These are phyloP conservation scores for Pavo muticus DNA, from an alignment of 2,113 vertebrate species.

Conservation along the genomic window DNA sequence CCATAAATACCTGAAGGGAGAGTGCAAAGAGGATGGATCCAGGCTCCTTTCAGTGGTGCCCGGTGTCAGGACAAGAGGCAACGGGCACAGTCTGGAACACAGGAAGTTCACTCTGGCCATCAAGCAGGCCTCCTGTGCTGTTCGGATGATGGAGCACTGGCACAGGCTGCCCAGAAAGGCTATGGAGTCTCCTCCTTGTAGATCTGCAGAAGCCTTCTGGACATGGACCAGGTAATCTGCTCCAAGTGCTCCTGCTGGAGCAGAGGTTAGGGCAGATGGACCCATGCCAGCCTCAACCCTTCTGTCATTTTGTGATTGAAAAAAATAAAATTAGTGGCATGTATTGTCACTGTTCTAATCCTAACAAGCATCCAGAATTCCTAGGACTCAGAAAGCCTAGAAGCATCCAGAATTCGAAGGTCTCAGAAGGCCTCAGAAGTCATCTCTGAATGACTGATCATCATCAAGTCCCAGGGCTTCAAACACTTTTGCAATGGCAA, in stretches of 20 bases:
- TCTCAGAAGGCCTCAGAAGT: background rate
- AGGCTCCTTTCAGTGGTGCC: background rate
- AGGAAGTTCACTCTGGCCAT: background rate
- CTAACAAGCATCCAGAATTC: background rate
- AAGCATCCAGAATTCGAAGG: background rate
- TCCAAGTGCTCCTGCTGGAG: background rate
- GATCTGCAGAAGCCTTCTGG: background rate
- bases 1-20: background rate
- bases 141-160: background rate
- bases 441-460: background rate
- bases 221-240: background rate
- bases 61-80: background rate
- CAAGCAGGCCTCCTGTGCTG: background rate
- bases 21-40: background rate
- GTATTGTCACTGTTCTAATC: background rate
- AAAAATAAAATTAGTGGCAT: background rate
- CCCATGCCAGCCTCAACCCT: background rate
- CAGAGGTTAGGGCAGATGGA: background rate
- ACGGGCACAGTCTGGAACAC: background rate
- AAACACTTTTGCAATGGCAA: background rate
- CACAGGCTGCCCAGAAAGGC: background rate
- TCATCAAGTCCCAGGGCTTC: background rate
- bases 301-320: background rate
- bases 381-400: background rate
- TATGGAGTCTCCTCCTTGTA: background rate